phyloP scores from a whole-genome alignment of 2,113 vertebrate genomes.

The Propithecus coquereli region DNA sequence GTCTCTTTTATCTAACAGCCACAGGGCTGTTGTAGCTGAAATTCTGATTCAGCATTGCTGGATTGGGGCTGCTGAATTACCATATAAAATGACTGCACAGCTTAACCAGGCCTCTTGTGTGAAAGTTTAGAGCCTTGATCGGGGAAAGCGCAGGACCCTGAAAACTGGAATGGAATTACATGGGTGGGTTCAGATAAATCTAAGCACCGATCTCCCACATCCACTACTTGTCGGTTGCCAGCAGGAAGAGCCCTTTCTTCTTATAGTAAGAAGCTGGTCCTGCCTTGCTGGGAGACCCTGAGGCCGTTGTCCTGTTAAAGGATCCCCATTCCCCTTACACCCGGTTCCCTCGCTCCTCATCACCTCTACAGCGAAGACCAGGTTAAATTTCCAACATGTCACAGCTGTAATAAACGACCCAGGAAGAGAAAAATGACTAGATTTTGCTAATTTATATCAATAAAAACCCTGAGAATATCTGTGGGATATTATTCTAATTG shows the following conservation, averaged over 20 bases:
- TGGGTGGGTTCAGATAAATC: background rate
- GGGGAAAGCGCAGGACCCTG: background rate
- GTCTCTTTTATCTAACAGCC: background rate
- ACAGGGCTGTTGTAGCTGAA: background rate
- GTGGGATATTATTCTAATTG: background rate
- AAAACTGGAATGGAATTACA: background rate
- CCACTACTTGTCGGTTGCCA: background rate
- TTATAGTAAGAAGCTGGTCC: background rate
- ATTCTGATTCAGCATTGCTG: background rate
- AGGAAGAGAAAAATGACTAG: background rate
- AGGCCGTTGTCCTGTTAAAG: background rate
- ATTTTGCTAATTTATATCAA: background rate
- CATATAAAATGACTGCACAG: background rate
- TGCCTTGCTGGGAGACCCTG: background rate
- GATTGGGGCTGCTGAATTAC: too few relatives aligned
- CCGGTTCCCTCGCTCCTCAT: background rate
- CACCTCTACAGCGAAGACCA: background rate
- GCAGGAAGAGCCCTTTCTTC: background rate
- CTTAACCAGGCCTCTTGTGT: too few relatives aligned
- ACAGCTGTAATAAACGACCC: background rate
- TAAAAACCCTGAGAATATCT: background rate
- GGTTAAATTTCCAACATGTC: background rate
- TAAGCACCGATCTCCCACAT: background rate
- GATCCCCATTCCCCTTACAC: background rate
- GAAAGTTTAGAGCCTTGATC: background rate